These are phyloP conservation scores for Stigmatopora nigra DNA, from an alignment of 2,113 vertebrate species.

Conservation along the genomic window DNA sequence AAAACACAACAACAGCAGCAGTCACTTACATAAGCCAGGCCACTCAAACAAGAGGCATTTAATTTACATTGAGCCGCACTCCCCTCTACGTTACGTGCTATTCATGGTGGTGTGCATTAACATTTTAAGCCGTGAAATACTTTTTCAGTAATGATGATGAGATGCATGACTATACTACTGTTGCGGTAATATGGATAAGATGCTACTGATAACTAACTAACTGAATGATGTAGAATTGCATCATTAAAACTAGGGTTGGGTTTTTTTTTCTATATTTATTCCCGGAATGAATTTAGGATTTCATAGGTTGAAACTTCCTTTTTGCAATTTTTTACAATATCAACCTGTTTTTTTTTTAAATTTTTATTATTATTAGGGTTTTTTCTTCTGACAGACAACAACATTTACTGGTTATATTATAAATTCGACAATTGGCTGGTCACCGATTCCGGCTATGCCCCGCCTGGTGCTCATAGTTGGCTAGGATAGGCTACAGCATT, in stretches of 20 bases:
- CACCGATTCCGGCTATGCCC: too few relatives aligned
- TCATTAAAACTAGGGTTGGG: background rate
- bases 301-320: background rate
- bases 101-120: conserved; percentile 36
- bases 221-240: background rate
- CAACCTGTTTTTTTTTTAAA: background rate
- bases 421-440: too few relatives aligned
- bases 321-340: background rate
- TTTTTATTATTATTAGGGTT: background rate
- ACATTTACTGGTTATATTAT: too few relatives aligned
- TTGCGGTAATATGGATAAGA: too few relatives aligned
- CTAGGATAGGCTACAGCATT: too few relatives aligned
- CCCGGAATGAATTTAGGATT: too few relatives aligned
- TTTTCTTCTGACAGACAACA: too few relatives aligned
- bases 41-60: conserved; percentile 60
- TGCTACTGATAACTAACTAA: background rate
- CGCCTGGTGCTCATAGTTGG: too few relatives aligned
- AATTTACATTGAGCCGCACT: conserved; percentile 55
- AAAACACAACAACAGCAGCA: conserved; percentile 21
- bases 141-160: conserved; percentile 12
- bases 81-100: conserved; percentile 29
- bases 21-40: conserved; percentile 63
- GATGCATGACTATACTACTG: too few relatives aligned
- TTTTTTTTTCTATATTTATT: background rate
- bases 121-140: conserved; percentile 41